Evolutionary conservation across 2,888 invertebrate genomes (phyloP), one percentile per base, ranked within the genome.

Genomic region (Drosophila melanosoma): DNA sequence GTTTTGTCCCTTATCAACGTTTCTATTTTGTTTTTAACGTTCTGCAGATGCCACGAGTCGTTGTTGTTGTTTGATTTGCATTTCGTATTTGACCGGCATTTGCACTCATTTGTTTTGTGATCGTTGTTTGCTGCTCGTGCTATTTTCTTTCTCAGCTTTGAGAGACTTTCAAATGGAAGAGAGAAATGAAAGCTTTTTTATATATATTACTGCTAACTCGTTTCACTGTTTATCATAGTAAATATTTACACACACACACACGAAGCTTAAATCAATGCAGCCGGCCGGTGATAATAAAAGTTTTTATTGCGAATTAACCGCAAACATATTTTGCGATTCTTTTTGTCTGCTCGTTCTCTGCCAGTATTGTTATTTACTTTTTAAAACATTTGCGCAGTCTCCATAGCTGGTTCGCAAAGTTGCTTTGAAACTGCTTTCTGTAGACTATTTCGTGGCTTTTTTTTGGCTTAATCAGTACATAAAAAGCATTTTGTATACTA

Each of bases 11-110:
- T 53, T 53, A n/a, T 58, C 36, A 20, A 12, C 32, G 64, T 2
- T 36, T 71, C 29, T 78, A 33, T 79, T 77, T 69, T 76, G 79
- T 59, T 71, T 63, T 23, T 10, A 12, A 26, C 57, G 53, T 64
- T 52, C 38, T 17, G 1, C 17, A 1, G 7, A 29, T 45, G 33
- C 10, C 64, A 52, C 74, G 74, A 58, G 63, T 48, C 1, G 36
- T 15, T 35, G 26, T 62, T 45, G 10, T 29, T 38, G n/a, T 45
- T 33, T 38, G 4, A 26, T 29, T 8, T 35, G 11, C 2, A 1
- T 38, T 52, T 23, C 38, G 29, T 15, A 45, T 45, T 2, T 23
- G 15, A 2, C 45, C 45, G 23, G 45, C 7, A 2, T 12, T 45
- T 23, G 23, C 23, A 8, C 15, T 45, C 7, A 15, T 45, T 15